Evolutionary conservation across 1,140 invertebrate species (phyloP), one percentile per base, ranked within the genome.

Genomic region (Anastrepha ludens): DNA sequence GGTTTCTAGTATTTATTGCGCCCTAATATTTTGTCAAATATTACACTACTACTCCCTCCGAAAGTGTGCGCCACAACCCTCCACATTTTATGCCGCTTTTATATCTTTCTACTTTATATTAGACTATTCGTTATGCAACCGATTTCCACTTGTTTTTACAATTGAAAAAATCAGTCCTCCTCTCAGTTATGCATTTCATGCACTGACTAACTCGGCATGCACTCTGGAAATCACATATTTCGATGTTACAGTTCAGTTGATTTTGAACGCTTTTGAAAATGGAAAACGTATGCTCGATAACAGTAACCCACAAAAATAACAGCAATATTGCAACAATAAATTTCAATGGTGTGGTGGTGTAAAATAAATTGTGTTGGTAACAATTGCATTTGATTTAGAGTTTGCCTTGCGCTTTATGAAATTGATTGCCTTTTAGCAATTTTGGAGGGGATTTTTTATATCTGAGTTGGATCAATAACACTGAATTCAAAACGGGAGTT

Each of bases 221-320:
- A 67, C 39, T 67, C 65, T 15, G 11, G 29, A 39, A 67, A 67
- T 41, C 65, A 67, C 39, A 39, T 67, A 67, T 67, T 29, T 11
- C 29, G 11, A 7, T 29, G 65, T 67, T 67, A 41, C 29, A 65
- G 6, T 65, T 65, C 64, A 65, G n/a, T 65, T 65, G 64, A 29
- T 67, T 39, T 15, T 67, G 0, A 41, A 67, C 4, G 20, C 20
- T 67, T 67, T 67, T 9, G 65, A 20, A n/a, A 67, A 67, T 67
- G 11, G 65, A 20, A 67, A 67, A 41, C 65, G 65, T 67, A 67
- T 67, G 65, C 2, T 67, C 65, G 7, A 67, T 67, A 67, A 67
- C 65, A 6, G 29, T 67, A 39, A 67, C 8, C 8, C 29, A 67
- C 7, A 7, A 2, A 58, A 67, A 41, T 67, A 67, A 67, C 20